These are phyloP conservation scores for Candidula unifasciata DNA, from an alignment of 2,888 invertebrate genomes.

Conservation along the genomic window DNA sequence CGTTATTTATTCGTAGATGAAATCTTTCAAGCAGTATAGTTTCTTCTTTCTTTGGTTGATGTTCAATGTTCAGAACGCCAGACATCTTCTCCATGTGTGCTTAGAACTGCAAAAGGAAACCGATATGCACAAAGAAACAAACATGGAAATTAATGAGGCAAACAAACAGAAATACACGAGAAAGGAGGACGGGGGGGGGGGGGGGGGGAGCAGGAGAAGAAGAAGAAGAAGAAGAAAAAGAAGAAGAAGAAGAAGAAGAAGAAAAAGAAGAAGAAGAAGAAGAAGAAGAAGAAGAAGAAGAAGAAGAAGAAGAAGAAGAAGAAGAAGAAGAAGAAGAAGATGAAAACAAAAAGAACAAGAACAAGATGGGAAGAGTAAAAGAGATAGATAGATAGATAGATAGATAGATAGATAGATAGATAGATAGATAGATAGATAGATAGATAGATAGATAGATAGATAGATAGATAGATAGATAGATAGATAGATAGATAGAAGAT, in stretches of 20 bases:
- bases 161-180: background rate
- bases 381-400: background rate
- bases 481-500: constrained; percentile 5
- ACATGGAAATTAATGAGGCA: no score
- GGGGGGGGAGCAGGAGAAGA: no score
- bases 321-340: constrained; percentile 20
- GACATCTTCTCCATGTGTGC: no score
- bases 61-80: no score
- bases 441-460: constrained; percentile 29
- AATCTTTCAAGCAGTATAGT: no score
- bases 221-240: constrained; percentile 15
- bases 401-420: background rate
- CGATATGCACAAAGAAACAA: no score
- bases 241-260: no score
- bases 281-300: constrained; percentile 12
- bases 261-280: no score
- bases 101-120: no score
- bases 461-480: constrained; percentile 18
- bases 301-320: constrained; percentile 25
- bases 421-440: constrained; percentile 31
- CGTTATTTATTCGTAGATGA: no score
- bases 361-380: background rate
- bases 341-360: background rate
- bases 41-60: no score
- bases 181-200: constrained; percentile 23